Base-by-base conservation (phyloP, 2,113 vertebrate genomes). In the Mastomys coucha region DNA sequence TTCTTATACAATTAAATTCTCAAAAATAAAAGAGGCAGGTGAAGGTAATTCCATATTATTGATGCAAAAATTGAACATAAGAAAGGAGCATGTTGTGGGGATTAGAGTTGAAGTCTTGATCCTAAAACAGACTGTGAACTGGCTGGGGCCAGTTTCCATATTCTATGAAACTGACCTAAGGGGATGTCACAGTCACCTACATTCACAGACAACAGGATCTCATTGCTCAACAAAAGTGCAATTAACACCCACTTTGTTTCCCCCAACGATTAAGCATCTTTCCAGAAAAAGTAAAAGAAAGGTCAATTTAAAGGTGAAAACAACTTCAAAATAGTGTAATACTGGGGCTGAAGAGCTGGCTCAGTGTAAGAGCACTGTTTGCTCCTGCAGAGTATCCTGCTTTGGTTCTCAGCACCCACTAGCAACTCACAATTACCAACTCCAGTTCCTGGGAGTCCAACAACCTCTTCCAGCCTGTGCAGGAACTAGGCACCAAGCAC, bases 211-310 rank as follows among this genome's bases (percentile, higher is more conserved):
- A 97, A 75, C 73, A 97, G 91, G 45, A 63, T 89, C 76, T 96
- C 69, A 94, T 70, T 95, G 92, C 51, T 98, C 92, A 97, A 91
- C 81, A 91, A 94, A 94, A 88, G 91, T 58, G 91, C 56, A 97
- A 82, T 93, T 89, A 95, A 67, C 31, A 33, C 0, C 28, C 39
- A 31, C 58, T 24, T n/a, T 60, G 60, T 42, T 92, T 33, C 56
- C 89, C 65, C 63, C 89, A 95, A 96, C 33, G 31, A 84, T 26
- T 20, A 69, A 88, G 20, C 45, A 88, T 89, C 93, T 97, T 96
- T 97, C 95, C 56, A 84, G 24, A 42, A 82, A 84, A 96, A 88
- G 3, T 73, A 97, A 97, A 96, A 96, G n/a, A 58, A 84, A 93
- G 58, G 86, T 96, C 91, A 86, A 84, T 56, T 96, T 84, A 98